Evolutionary conservation across 2,113 vertebrate species (phyloP).

Genomic region (Equus przewalskii): DNA sequence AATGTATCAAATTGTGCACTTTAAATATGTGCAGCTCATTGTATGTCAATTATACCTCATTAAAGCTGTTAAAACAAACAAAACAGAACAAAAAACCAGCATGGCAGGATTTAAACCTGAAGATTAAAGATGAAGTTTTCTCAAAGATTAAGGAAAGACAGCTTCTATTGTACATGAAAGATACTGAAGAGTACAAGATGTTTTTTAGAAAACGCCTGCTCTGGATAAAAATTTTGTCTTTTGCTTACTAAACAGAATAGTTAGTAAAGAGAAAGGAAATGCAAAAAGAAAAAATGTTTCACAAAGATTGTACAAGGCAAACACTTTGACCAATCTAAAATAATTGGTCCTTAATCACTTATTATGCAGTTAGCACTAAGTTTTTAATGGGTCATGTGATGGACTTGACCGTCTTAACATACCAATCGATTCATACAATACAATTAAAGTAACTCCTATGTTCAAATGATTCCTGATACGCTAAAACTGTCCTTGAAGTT

Average conservation of each 20-base stretch:
- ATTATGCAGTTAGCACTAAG: constrained; percentile 21
- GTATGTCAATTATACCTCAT: background rate
- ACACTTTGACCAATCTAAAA: background rate
- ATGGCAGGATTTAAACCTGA: background rate
- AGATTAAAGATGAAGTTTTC: constrained; percentile 7
- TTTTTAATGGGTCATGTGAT: background rate
- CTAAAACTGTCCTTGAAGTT: background rate
- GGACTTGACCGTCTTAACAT: background rate
- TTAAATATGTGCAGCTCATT: background rate
- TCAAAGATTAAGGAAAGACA: background rate
- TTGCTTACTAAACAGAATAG: constrained; percentile 41
- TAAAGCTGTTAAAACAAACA: background rate
- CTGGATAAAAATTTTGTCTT: constrained; percentile 8
- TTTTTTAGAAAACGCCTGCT: constrained; percentile 21
- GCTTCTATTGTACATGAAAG: background rate
- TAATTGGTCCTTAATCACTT: background rate
- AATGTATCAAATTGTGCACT: background rate
- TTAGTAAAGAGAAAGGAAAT: constrained; percentile 47
- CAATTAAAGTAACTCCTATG: background rate
- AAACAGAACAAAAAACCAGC: constrained; percentile 22
- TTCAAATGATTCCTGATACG: constrained; percentile 9
- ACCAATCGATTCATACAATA: background rate
- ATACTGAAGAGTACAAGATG: background rate
- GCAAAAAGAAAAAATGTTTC: background rate
- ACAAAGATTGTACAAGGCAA: background rate